These are phyloP conservation scores for Drosophila micromelanica DNA, from an alignment of 1,140 invertebrate species.

Conservation along the genomic window DNA sequence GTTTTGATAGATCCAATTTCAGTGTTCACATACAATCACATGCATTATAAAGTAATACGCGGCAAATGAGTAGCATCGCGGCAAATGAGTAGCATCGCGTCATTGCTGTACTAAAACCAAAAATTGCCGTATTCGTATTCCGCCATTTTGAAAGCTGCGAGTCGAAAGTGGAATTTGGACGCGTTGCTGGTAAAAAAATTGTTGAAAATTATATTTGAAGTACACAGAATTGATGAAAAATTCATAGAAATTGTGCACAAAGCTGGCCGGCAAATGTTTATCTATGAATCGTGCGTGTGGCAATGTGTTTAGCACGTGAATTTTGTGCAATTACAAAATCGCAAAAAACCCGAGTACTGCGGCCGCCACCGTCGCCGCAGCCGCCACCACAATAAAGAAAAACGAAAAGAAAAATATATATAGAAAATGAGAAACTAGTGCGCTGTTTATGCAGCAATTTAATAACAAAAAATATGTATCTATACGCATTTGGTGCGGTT, in stretches of 20 bases:
- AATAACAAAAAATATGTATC: slow-evolving; percentile 50
- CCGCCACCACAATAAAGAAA: slow-evolving; percentile 63
- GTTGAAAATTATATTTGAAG: slow-evolving; percentile 69
- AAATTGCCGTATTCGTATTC: slow-evolving; percentile 83
- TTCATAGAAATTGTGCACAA: slow-evolving; percentile 41
- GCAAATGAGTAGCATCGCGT: slow-evolving; percentile 74
- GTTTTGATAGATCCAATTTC: slow-evolving; percentile 28
- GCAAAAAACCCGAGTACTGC: slow-evolving; percentile 59
- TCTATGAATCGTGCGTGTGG: slow-evolving; percentile 61
- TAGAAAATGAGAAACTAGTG: slow-evolving; percentile 53
- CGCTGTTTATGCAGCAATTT: slow-evolving; percentile 54
- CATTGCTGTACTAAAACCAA: slow-evolving; percentile 84
- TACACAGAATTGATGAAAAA: slow-evolving; percentile 65
- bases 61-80: slow-evolving; percentile 66
- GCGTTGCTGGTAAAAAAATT: slow-evolving; percentile 81
- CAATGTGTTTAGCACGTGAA: slow-evolving; percentile 71
- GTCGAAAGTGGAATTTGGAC: slow-evolving; percentile 81
- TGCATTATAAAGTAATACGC: slow-evolving; percentile 39
- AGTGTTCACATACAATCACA: slow-evolving; percentile 27
- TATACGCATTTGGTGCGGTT: slow-evolving; percentile 35
- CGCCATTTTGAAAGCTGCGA: slow-evolving; percentile 84
- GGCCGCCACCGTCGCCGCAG: slow-evolving; percentile 62
- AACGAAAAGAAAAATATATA: slow-evolving; percentile 46
- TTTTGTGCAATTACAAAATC: slow-evolving; percentile 68
- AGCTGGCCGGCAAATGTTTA: slow-evolving; percentile 36